Evolutionary conservation across 2,113 vertebrate genomes (phyloP), one percentile per base, ranked within the genome.

Genomic region (Cyanoramphus novaezelandiae): DNA sequence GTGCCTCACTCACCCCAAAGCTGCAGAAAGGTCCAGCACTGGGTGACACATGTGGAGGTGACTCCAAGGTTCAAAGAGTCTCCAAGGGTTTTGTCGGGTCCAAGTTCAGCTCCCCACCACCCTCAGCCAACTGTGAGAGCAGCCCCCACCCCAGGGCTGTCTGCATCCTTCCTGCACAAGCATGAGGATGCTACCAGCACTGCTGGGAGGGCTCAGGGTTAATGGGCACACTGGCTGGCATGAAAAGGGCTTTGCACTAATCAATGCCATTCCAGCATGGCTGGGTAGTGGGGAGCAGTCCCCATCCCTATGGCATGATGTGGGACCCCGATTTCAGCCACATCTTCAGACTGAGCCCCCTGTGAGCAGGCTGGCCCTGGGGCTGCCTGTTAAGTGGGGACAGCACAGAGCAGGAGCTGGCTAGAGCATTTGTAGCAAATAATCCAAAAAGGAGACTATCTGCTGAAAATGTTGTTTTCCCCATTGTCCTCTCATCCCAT

Each of bases 321-420:
- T 35, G 20, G 46, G 55, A 83, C 20, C 46, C 46, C 20, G 27
- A 82, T 16, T 68, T 79, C 52, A 83, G 63, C 70, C 63, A 62
- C 17, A 76, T 67, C 49, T 70, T 65, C 86, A 53, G 53, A 27
- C 21, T 85, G 62, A 55, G 20, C 29, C 29, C 44, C 53, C 27
- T 23, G 44, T 0, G 0, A 53, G 17, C 0, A 0, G 7, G 23
- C 18, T 55, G 52, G 39, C 17, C 31, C 25, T 2, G 9, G 44
- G 53, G n/a, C 27, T 18, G 9, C 59, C 43, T 70, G n/a, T 65
- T 60, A 33, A 78, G 37, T 1, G 0, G 23, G 39, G 17, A 63
- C 37, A 86, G 35, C n/a, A 20, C 25, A 50, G 78, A 50, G 68
- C n/a, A 53, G 70, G 20, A 89, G 35, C 50, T 50, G 20, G 13